Percentiles rank a stretch among this genome's conserved stretches.
Conservation (phyloP, 2,888 invertebrate species). For the Campoplex capitator region DNA sequence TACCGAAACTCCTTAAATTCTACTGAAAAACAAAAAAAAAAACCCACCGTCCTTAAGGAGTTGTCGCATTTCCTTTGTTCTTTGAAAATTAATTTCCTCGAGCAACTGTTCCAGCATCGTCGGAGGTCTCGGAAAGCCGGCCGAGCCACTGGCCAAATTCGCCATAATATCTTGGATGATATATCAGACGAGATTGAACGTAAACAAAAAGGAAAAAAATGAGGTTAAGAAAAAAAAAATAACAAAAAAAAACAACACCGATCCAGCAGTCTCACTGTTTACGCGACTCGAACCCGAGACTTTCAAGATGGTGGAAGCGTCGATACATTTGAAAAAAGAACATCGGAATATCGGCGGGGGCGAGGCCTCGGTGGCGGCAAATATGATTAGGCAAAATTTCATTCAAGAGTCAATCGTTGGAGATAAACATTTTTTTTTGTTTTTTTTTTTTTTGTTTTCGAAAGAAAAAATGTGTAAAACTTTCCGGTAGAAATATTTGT, state of each 20-base stretch:
- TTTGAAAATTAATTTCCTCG: slow-evolving; percentile 96
- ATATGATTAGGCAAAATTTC: slow-evolving; percentile 11
- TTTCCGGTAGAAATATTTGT: too few relatives aligned
- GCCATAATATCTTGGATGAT: slow-evolving; percentile 75
- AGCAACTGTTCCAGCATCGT: slow-evolving; percentile 94
- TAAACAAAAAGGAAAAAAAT: neutral
- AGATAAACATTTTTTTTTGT: neutral
- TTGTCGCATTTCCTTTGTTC: slow-evolving; percentile 96
- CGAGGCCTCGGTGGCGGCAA: slow-evolving; percentile 31
- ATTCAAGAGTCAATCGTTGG: neutral
- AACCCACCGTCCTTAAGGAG: slow-evolving; percentile 92
- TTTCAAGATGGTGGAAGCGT: slow-evolving; percentile 45
- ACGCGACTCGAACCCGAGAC: slow-evolving; percentile 13
- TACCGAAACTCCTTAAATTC: too few relatives aligned
- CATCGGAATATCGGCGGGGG: neutral
- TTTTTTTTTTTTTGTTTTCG: too few relatives aligned
- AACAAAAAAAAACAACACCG: neutral
- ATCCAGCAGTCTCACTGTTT: slow-evolving; percentile 27
- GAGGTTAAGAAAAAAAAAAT: neutral
- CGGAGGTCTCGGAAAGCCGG: slow-evolving; percentile 85
- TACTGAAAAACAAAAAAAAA: neutral
- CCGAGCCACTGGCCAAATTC: slow-evolving; percentile 79
- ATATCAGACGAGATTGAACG: neutral
- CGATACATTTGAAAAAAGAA: slow-evolving; percentile 19
- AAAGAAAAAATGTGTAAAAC: too few relatives aligned